phyloP scores from a whole-genome alignment of 2,797 vertebrate genomes.

The Danio tinwini region DNA sequence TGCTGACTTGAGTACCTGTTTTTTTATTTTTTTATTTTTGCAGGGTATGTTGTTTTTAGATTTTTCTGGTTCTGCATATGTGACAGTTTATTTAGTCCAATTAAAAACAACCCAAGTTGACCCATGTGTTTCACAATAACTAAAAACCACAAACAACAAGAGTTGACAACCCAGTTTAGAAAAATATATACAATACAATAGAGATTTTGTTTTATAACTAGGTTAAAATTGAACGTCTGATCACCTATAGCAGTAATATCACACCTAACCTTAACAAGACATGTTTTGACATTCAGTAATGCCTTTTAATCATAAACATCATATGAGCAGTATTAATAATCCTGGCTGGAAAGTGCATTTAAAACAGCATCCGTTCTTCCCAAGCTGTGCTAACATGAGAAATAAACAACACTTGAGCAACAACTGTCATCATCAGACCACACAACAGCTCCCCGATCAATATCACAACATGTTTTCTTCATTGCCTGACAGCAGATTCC shows the following conservation, averaged over 20 bases:
- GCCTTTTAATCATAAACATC: not conserved
- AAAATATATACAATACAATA: too few relatives aligned
- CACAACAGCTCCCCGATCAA: not conserved
- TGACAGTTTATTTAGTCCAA: too few relatives aligned
- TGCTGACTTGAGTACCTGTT: too few relatives aligned
- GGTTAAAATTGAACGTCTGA: not conserved
- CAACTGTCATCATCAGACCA: constrained; percentile 3
- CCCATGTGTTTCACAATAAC: too few relatives aligned
- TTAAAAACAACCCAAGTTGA: too few relatives aligned
- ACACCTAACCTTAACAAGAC: too few relatives aligned
- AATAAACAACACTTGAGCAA: not conserved
- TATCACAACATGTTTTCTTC: constrained; percentile 13
- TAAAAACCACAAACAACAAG: too few relatives aligned
- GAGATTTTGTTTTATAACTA: too few relatives aligned
- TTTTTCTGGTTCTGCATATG: too few relatives aligned
- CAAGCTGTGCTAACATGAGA: not conserved
- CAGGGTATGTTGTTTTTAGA: too few relatives aligned
- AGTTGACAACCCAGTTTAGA: too few relatives aligned
- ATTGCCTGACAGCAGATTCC: not conserved
- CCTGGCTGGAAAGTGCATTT: not conserved
- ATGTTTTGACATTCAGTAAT: not conserved
- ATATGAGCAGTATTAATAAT: not conserved
- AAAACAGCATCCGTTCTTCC: not conserved
- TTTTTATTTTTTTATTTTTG: too few relatives aligned
- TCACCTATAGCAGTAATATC: not conserved